These are phyloP conservation scores for Atta cephalotes DNA, from an alignment of 1,140 invertebrate genomes.

Conservation along the genomic window DNA sequence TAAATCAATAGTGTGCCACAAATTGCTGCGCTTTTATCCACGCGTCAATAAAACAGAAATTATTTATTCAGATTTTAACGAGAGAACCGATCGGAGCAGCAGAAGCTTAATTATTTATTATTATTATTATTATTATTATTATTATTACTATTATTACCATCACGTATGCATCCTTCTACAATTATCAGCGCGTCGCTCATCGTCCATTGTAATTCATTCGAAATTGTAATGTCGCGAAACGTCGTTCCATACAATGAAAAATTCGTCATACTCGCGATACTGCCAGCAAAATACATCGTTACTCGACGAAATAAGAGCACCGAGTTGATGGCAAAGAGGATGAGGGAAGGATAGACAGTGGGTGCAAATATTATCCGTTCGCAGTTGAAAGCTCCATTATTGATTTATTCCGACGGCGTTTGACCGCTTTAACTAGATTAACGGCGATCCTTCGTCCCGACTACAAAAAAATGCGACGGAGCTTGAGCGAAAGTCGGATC, in stretches of 20 bases:
- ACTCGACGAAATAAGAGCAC: slow-evolving; percentile 30
- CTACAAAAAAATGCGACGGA: slow-evolving; percentile 31
- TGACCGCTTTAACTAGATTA: slow-evolving; percentile 72
- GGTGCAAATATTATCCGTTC: slow-evolving; percentile 64
- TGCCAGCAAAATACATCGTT: slow-evolving; percentile 23
- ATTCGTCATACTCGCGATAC: slow-evolving; percentile 26
- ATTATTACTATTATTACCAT: slow-evolving; percentile 29
- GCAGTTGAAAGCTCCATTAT: slow-evolving; percentile 61
- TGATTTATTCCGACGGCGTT: slow-evolving; percentile 70
- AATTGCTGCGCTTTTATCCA: slow-evolving; percentile 14
- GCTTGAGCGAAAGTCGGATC: neutral
- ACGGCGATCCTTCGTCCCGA: slow-evolving; percentile 46
- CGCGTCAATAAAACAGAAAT: slow-evolving; percentile 41
- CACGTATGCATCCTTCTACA: slow-evolving; percentile 9
- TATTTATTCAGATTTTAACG: slow-evolving; percentile 45
- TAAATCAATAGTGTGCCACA: slow-evolving; percentile 34
- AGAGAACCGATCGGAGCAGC: neutral
- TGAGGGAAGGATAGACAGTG: neutral
- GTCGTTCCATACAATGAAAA: neutral
- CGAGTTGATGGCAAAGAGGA: neutral
- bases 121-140: slow-evolving; percentile 21
- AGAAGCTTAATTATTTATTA: slow-evolving; percentile 37
- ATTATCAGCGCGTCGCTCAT: slow-evolving; percentile 31
- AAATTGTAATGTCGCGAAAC: slow-evolving; percentile 8
- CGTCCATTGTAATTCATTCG: slow-evolving; percentile 33